A percentile compares a stretch with the other conserved stretches of the same genome.
Evolutionary conservation across 2,797 vertebrate genomes (phyloP).

Genomic region (Hyperoplus immaculatus): DNA sequence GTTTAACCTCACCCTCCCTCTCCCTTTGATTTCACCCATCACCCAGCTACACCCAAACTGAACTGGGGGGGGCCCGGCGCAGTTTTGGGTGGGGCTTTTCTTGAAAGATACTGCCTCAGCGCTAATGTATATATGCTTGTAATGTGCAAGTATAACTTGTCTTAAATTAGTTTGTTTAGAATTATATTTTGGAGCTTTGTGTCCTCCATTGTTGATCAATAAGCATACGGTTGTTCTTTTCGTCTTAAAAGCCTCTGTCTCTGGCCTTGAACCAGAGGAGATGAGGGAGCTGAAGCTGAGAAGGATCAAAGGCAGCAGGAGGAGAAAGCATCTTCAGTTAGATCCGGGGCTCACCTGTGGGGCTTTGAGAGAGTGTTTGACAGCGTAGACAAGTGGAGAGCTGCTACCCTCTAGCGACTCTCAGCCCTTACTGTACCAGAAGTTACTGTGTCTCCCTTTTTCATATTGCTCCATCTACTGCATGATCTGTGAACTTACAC

Average conservation of each 20-base stretch:
- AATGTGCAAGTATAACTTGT: neutral
- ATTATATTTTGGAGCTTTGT: too few relatives aligned
- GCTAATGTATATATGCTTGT: neutral
- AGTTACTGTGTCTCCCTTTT: fast-evolving
- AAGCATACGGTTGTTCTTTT: neutral
- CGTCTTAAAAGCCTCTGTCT: neutral
- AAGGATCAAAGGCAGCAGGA: slow-evolving; percentile 22
- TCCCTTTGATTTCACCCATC: slow-evolving; percentile 44
- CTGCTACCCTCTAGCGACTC: slow-evolving; percentile 75
- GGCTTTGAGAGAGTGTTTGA: neutral
- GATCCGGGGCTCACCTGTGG: slow-evolving; percentile 11
- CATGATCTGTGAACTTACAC: slow-evolving; percentile 17
- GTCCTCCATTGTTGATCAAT: neutral
- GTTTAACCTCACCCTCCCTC: slow-evolving; percentile 21
- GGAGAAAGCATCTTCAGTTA: slow-evolving; percentile 30
- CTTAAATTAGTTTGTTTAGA: too few relatives aligned
- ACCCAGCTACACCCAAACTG: slow-evolving; percentile 47
- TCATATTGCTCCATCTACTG: slow-evolving; percentile 65
- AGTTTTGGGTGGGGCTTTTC: slow-evolving; percentile 1
- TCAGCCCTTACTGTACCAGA: slow-evolving; percentile 6
- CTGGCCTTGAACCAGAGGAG: slow-evolving; percentile 3
- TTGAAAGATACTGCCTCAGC: slow-evolving; percentile 14
- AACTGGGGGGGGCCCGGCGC: neutral
- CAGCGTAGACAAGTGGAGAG: slow-evolving; percentile 15
- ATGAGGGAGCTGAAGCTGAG: neutral